Percentiles rank a stretch among this genome's conserved stretches.
These are phyloP conservation scores for Spatulosminthurus flaviceps DNA, from an alignment of 2,888 invertebrate genomes.

Conservation along the genomic window DNA sequence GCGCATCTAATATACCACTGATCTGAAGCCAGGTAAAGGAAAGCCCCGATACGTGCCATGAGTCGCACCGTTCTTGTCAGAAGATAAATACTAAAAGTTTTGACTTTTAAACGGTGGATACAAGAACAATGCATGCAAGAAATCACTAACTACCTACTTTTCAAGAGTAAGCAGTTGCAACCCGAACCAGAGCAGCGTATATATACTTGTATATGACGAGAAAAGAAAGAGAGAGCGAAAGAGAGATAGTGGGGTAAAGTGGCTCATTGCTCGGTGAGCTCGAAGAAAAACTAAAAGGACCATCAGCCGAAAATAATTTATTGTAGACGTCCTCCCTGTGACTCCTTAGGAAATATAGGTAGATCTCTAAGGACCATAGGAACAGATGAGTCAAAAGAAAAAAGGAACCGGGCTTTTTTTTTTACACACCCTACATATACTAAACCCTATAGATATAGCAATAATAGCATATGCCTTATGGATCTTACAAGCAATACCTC, in stretches of 20 bases:
- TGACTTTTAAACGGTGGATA: neutral
- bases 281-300: slow-evolving; percentile 33
- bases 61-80: neutral
- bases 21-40: too few species aligned
- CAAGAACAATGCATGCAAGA: neutral
- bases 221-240: neutral
- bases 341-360: slow-evolving; percentile 23
- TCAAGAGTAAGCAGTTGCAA: neutral
- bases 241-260: slow-evolving; percentile 9
- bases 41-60: neutral
- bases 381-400: slow-evolving; percentile 4
- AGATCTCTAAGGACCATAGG: neutral
- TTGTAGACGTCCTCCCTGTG: slow-evolving; percentile 31
- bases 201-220: too few species aligned
- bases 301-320: slow-evolving; percentile 43
- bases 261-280: slow-evolving; percentile 8
- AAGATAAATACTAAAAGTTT: slow-evolving; percentile 14
- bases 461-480: slow-evolving; percentile 1
- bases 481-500: neutral
- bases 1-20: neutral
- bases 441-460: neutral
- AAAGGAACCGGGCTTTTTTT: slow-evolving; percentile 15
- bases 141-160: neutral
- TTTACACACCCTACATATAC: neutral
- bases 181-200: neutral